phyloP scores from a whole-genome alignment of 2,113 vertebrate species.

The Trogon surrucura region DNA sequence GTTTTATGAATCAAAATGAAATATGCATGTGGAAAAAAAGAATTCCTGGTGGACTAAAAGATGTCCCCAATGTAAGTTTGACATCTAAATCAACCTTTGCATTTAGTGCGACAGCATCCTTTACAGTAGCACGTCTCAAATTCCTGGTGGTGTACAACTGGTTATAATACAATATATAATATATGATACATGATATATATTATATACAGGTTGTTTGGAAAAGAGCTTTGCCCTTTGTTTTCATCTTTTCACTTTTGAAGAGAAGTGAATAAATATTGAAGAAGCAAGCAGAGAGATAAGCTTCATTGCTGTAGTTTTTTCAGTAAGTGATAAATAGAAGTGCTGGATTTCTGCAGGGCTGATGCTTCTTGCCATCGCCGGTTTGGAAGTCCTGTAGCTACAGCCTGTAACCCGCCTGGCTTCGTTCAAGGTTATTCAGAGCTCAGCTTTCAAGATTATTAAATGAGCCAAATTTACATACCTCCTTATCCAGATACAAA shows the following conservation, averaged over 20 bases:
- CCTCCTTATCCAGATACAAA: background rate
- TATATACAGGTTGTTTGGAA: background rate
- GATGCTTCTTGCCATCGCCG: background rate
- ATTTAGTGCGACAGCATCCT: background rate
- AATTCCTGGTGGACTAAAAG: background rate
- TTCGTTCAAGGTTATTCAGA: background rate
- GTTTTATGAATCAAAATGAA: background rate
- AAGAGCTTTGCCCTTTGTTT: background rate
- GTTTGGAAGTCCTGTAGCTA: background rate
- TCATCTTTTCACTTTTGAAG: background rate
- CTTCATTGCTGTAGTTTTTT: background rate
- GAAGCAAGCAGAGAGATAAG: background rate
- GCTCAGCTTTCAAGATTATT: background rate
- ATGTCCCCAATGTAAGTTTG: background rate
- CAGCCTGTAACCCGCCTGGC: background rate
- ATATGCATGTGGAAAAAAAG: background rate
- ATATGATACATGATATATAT: background rate
- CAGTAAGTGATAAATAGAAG: background rate
- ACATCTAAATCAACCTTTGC: background rate
- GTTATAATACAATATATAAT: background rate
- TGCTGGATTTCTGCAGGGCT: background rate
- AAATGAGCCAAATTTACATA: background rate
- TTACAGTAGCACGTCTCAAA: background rate
- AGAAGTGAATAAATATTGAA: background rate
- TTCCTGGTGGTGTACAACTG: background rate